A percentile compares a stretch with the other conserved stretches of the same genome.
phyloP scores from a whole-genome alignment of 2,113 vertebrate species.

The Oxyura jamaicensis region DNA sequence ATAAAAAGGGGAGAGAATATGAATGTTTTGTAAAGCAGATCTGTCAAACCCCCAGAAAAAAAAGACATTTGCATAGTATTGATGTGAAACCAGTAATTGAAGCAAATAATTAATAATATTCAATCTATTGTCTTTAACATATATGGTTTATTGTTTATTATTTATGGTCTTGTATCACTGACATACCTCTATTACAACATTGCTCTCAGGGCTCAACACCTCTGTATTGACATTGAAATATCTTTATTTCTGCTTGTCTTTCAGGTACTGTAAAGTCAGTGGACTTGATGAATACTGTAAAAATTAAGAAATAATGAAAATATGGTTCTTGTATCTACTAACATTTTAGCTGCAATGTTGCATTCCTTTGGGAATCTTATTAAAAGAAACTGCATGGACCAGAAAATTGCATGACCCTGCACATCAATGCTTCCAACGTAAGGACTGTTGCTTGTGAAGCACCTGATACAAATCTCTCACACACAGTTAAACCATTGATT shows the following conservation, averaged over 20 bases:
- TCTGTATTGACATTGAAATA: neutral
- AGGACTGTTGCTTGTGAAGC: neutral
- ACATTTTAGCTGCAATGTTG: neutral
- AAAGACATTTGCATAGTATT: conserved; percentile 31
- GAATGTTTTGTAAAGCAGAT: neutral
- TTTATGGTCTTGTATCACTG: conserved; percentile 5
- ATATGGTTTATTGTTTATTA: conserved; percentile 23
- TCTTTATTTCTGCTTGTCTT: neutral
- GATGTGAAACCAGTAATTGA: conserved; percentile 38
- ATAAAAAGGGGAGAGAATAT: neutral
- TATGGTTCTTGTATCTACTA: neutral
- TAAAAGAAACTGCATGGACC: neutral
- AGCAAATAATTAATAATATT: conserved; percentile 45
- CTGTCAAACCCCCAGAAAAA: conserved; percentile 19
- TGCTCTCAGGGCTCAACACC: neutral
- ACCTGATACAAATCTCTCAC: neutral
- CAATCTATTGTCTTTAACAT: neutral
- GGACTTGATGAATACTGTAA: neutral
- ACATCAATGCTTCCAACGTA: neutral
- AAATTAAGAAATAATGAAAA: neutral
- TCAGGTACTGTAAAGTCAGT: neutral
- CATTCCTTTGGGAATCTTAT: neutral
- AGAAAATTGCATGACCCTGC: neutral
- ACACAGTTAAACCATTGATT: neutral
- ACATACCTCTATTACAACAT: neutral